Conservation (phyloP, 2,888 invertebrate genomes). For the Kuschelorhynchus macadamiae region DNA sequence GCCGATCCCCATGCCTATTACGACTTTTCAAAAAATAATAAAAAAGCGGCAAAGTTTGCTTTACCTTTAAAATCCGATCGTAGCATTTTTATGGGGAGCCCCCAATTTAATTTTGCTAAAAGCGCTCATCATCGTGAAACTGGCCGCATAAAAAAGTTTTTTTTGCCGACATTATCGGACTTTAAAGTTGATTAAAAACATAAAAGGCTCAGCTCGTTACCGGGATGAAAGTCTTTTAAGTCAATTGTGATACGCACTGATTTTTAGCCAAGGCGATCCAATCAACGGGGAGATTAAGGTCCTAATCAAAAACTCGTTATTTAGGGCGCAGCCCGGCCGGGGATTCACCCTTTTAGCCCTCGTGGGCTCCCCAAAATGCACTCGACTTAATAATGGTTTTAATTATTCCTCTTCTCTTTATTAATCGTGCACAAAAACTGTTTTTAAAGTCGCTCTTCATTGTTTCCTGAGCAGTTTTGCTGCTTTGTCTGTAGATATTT, state of each 20-base stretch:
- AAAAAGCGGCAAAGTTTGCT: conserved; percentile 39
- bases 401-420: conserved; percentile 29
- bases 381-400: conserved; percentile 41
- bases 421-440: conserved; percentile 11
- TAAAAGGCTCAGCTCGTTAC: conserved; percentile 34
- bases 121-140: conserved; percentile 41
- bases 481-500: no score
- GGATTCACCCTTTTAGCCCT: conserved; percentile 24
- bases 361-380: conserved; percentile 30
- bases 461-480: no score
- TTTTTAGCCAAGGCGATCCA: conserved; percentile 43
- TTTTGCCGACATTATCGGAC: conserved; percentile 43
- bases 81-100: conserved; percentile 29
- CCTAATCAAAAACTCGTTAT: conserved; percentile 46
- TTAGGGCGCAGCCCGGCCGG: conserved; percentile 24
- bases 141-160: conserved; percentile 39
- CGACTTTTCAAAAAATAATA: conserved; percentile 32
- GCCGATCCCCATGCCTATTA: conserved; percentile 17
- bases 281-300: conserved; percentile 40
- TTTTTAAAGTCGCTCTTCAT: not conserved
- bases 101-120: conserved; percentile 45
- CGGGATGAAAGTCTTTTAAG: conserved; percentile 37
- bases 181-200: conserved; percentile 47
- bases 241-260: conserved; percentile 42
- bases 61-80: conserved; percentile 39